A percentile compares a stretch with the other conserved stretches of the same genome.
phyloP scores from a whole-genome alignment of 2,888 invertebrate species.

The Meganola albula region DNA sequence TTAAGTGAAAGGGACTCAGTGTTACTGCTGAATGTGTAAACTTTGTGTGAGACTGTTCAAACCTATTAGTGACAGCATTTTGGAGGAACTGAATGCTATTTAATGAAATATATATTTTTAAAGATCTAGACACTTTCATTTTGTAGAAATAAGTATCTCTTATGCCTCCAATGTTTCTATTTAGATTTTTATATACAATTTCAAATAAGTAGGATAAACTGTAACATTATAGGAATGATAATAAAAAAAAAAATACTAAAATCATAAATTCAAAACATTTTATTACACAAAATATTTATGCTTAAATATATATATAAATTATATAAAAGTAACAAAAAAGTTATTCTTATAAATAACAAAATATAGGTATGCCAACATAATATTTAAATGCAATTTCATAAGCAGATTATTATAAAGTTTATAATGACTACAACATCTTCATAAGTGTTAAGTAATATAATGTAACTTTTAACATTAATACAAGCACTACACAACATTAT shows the following conservation, averaged over 20 bases:
- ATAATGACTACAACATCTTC: conserved; percentile 13
- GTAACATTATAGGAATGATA: background rate
- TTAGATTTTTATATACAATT: too few relatives aligned
- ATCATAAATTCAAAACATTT: conserved; percentile 7
- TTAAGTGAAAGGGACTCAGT: conserved; percentile 25
- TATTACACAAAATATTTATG: conserved; percentile 16
- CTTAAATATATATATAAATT: conserved; percentile 19
- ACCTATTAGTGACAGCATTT: conserved; percentile 29
- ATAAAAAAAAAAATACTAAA: background rate
- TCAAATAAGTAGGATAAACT: too few relatives aligned
- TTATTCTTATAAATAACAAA: too few relatives aligned
- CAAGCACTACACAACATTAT: conserved; percentile 16
- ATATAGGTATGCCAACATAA: conserved; percentile 10
- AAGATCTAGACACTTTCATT: too few relatives aligned
- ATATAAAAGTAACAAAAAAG: conserved; percentile 23
- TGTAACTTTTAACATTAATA: too few relatives aligned
- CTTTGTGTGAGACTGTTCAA: conserved; percentile 45
- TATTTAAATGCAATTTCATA: too few relatives aligned
- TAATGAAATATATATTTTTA: conserved; percentile 24
- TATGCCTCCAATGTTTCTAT: too few relatives aligned
- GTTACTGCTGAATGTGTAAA: conserved; percentile 25
- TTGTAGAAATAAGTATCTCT: too few relatives aligned
- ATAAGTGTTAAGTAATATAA: conserved; percentile 23
- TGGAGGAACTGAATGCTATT: conserved; percentile 31
- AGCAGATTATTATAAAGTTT: too few relatives aligned